Evolutionary conservation across 1,140 invertebrate genomes (phyloP).

Genomic region (Drosophila repletoides): DNA sequence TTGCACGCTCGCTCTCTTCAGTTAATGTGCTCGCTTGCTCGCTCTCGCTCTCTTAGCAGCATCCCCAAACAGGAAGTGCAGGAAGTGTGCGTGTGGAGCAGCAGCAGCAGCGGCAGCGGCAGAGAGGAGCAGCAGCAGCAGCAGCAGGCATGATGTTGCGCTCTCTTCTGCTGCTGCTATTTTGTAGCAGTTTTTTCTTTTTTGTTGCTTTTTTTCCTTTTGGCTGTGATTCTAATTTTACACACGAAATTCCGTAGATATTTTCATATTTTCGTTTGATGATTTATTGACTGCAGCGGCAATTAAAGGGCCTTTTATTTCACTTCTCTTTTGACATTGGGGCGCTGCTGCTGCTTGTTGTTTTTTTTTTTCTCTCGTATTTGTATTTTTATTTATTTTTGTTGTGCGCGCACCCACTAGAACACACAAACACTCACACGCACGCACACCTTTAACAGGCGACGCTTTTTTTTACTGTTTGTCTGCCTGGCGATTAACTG

Average conservation of each 20-base stretch:
- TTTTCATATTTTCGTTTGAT: conserved; percentile 80
- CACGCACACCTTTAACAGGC: conserved; percentile 36
- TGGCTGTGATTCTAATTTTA: conserved; percentile 74
- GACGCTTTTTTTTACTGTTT: conserved; percentile 27
- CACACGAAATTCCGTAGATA: conserved; percentile 68
- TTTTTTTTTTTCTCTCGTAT: conserved; percentile 29
- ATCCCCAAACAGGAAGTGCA: too few relatives aligned
- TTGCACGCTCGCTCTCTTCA: not conserved
- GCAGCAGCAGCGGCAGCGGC: conserved; percentile 13
- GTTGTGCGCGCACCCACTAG: conserved; percentile 56
- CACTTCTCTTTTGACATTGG: conserved; percentile 77
- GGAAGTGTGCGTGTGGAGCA: conserved; percentile 5
- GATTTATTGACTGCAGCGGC: conserved; percentile 77
- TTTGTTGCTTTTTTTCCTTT: conserved; percentile 22
- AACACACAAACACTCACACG: conserved; percentile 13
- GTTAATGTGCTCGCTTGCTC: not conserved
- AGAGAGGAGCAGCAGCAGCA: conserved; percentile 55
- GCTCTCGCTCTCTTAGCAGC: too few relatives aligned
- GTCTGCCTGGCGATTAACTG: conserved; percentile 22
- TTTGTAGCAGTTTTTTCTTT: too few relatives aligned
- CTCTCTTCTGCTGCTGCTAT: conserved; percentile 46
- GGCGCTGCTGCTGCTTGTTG: conserved; percentile 28
- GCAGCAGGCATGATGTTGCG: conserved; percentile 46
- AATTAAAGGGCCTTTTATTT: conserved; percentile 77
- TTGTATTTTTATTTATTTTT: conserved; percentile 69